These are phyloP conservation scores for Drosophila hawaiiensis DNA, from an alignment of 2,888 invertebrate species.

Conservation along the genomic window DNA sequence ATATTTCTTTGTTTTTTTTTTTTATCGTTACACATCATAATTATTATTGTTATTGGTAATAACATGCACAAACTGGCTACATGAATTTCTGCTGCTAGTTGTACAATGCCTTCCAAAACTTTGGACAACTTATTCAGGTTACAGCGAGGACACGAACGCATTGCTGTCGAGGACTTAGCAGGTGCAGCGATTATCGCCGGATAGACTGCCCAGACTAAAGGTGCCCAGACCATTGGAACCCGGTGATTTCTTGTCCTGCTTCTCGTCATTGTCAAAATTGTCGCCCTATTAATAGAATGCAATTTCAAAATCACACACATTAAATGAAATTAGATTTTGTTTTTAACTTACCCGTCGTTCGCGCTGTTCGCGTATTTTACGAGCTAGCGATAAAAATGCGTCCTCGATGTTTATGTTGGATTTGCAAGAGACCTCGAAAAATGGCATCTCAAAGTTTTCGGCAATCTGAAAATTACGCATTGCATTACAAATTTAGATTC, in stretches of 20 bases:
- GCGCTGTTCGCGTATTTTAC: slow-evolving; percentile 93
- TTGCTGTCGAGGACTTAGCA: slow-evolving; percentile 75
- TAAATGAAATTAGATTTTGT: background rate
- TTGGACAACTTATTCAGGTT: slow-evolving; percentile 66
- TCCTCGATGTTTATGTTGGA: slow-evolving; percentile 94
- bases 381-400: slow-evolving; percentile 92
- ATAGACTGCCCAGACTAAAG: slow-evolving; percentile 84
- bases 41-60: slow-evolving; percentile 28
- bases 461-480: slow-evolving; percentile 88
- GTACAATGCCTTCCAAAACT: slow-evolving; percentile 36
- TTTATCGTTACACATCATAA: slow-evolving; percentile 12
- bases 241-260: slow-evolving; percentile 85
- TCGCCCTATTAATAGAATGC: slow-evolving; percentile 81
- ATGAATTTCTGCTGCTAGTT: slow-evolving; percentile 34
- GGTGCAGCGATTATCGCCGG: slow-evolving; percentile 85
- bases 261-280: slow-evolving; percentile 85
- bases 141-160: slow-evolving; percentile 9
- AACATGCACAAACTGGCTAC: slow-evolving; percentile 45
- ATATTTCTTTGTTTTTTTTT: slow-evolving; percentile 24
- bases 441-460: slow-evolving; percentile 94
- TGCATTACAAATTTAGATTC: background rate
- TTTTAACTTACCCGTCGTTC: slow-evolving; percentile 88
- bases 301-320: background rate
- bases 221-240: slow-evolving; percentile 85
- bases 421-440: slow-evolving; percentile 95